phyloP scores from a whole-genome alignment of 2,888 invertebrate species.

The Germaria angustata region DNA sequence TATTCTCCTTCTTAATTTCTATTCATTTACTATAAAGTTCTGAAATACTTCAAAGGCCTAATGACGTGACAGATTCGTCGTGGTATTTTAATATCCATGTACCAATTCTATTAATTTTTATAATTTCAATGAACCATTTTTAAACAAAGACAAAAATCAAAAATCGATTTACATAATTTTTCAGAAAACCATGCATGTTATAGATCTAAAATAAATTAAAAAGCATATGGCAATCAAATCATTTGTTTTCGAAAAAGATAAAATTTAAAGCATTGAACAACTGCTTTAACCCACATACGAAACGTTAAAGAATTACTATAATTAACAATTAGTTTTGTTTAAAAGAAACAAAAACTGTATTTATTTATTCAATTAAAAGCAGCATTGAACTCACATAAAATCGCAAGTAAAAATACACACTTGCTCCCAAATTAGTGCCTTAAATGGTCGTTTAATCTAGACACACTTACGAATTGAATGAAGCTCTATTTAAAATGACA shows the following conservation, averaged over 20 bases:
- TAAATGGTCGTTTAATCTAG: constrained; percentile 34
- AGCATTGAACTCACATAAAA: not conserved
- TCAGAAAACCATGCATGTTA: too few relatives aligned
- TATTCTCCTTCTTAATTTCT: too few relatives aligned
- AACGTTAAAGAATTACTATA: not conserved
- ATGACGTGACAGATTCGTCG: too few relatives aligned
- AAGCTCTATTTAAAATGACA: not conserved
- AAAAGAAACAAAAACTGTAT: not conserved
- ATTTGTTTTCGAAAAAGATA: not conserved
- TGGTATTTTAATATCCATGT: too few relatives aligned
- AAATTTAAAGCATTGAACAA: not conserved
- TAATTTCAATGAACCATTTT: too few relatives aligned
- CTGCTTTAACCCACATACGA: constrained; percentile 31
- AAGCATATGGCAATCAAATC: not conserved
- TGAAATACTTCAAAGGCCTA: too few relatives aligned
- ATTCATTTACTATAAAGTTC: too few relatives aligned
- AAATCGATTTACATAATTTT: too few relatives aligned
- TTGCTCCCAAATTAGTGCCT: constrained; percentile 19
- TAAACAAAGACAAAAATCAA: too few relatives aligned
- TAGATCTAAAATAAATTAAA: too few relatives aligned
- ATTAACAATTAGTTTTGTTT: constrained; percentile 7
- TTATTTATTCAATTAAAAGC: constrained; percentile 3
- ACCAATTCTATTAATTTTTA: too few relatives aligned
- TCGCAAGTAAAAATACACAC: not conserved
- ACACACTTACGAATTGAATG: constrained; percentile 28